phyloP scores from a whole-genome alignment of 2,797 vertebrate species.

The Pogoniulus pusillus region DNA sequence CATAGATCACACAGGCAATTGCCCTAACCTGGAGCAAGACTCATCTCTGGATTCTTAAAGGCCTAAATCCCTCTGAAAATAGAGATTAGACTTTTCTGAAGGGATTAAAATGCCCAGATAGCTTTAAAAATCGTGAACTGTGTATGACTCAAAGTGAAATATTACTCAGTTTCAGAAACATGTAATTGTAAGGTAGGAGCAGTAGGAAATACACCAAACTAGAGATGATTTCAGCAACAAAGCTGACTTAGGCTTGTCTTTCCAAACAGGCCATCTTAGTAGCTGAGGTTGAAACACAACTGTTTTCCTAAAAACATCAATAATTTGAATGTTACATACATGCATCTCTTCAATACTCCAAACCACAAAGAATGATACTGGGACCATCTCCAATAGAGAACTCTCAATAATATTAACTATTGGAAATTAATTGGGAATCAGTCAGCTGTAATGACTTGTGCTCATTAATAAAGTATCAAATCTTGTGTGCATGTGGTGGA shows the following conservation, averaged over 20 bases:
- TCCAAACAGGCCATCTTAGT: not conserved
- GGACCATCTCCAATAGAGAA: not conserved
- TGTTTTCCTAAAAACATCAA: not conserved
- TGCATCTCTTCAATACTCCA: not conserved
- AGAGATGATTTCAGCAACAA: not conserved
- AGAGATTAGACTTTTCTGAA: not conserved
- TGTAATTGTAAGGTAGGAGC: not conserved
- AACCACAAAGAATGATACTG: not conserved
- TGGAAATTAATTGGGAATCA: not conserved
- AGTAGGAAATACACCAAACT: not conserved
- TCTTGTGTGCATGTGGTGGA: no score
- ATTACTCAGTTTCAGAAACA: not conserved
- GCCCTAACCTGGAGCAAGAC: not conserved
- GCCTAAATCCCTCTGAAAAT: not conserved
- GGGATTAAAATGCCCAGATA: not conserved
- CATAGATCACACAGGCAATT: rapidly evolving
- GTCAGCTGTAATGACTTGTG: not conserved
- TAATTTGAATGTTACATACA: not conserved
- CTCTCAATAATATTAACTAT: not conserved
- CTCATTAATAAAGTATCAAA: not conserved
- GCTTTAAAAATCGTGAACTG: not conserved
- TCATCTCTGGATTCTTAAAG: not conserved
- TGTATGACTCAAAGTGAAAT: not conserved
- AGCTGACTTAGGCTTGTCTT: not conserved
- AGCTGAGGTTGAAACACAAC: not conserved